These are phyloP conservation scores for Dryobates pubescens DNA, from an alignment of 2,797 vertebrate genomes.

Conservation along the genomic window DNA sequence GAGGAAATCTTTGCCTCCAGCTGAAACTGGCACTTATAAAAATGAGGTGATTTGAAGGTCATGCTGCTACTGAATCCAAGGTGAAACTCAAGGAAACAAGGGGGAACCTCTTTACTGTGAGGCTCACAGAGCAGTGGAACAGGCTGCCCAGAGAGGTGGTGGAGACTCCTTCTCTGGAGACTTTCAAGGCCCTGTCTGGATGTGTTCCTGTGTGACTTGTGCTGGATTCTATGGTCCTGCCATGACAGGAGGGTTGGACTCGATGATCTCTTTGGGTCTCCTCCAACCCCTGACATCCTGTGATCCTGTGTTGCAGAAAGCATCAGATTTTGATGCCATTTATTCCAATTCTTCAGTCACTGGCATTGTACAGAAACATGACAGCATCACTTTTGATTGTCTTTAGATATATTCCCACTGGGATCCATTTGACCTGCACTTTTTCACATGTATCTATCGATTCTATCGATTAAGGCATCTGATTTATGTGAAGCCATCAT, in stretches of 20 bases:
- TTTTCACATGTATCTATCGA: conserved; percentile 64
- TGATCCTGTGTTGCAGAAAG: neutral
- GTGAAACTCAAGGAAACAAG: neutral
- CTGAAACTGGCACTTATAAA: neutral
- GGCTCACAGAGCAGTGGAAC: too few relatives aligned
- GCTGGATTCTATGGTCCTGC: too few relatives aligned
- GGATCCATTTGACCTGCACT: conserved; percentile 47
- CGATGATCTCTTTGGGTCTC: too few relatives aligned
- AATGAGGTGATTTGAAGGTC: neutral
- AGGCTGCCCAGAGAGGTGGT: too few relatives aligned
- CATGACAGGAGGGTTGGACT: too few relatives aligned
- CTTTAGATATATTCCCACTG: conserved; percentile 42
- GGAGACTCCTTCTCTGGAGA: too few relatives aligned
- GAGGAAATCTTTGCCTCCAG: neutral
- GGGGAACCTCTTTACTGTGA: too few relatives aligned
- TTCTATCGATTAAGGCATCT: conserved; percentile 73
- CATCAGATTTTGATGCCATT: neutral
- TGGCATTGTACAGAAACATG: neutral
- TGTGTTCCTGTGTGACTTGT: too few relatives aligned
- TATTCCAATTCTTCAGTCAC: neutral
- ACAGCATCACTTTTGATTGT: conserved; percentile 11
- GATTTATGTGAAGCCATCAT: conserved; percentile 57
- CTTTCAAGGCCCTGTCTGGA: too few relatives aligned
- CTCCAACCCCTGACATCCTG: too few relatives aligned
- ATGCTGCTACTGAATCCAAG: neutral